Percentiles rank a stretch among this genome's conserved stretches.
Evolutionary conservation across 2,888 invertebrate species (phyloP).

Genomic region (Cosmia pyralina): DNA sequence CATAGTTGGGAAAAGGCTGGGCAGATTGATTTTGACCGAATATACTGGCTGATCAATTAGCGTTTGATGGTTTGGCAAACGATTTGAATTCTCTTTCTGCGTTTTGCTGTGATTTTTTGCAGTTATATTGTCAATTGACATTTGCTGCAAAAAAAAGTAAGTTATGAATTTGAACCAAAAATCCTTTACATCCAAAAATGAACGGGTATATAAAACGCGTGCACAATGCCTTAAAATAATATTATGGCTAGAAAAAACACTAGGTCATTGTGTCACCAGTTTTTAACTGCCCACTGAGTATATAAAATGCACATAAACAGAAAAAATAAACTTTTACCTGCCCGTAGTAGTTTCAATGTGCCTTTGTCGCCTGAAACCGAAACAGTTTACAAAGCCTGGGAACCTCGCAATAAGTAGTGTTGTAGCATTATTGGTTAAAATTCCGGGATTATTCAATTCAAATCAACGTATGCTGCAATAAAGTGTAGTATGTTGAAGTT

Average conservation of each 20-base stretch:
- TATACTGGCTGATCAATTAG: neutral
- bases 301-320: slow-evolving; percentile 8
- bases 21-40: too few relatives aligned
- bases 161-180: neutral
- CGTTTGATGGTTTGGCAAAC: too few relatives aligned
- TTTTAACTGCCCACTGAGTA: slow-evolving; percentile 1
- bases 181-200: neutral
- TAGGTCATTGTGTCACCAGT: neutral
- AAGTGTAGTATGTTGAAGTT: too few relatives aligned
- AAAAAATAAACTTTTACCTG: slow-evolving; percentile 2
- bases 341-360: slow-evolving; percentile 11
- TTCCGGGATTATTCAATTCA: slow-evolving; percentile 17
- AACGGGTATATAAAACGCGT: neutral
- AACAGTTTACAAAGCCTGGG: slow-evolving; percentile 26
- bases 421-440: slow-evolving; percentile 12
- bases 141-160: neutral
- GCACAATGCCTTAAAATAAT: neutral
- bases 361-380: slow-evolving; percentile 32
- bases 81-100: neutral
- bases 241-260: neutral
- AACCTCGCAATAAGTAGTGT: slow-evolving; percentile 28
- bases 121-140: neutral
- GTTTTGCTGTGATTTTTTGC: neutral
- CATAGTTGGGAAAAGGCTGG: too few relatives aligned
- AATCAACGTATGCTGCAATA: neutral